A percentile compares a stretch with the other conserved stretches of the same genome.
Conservation (phyloP, 1,140 invertebrate species). For the Teleogryllus occipitalis region DNA sequence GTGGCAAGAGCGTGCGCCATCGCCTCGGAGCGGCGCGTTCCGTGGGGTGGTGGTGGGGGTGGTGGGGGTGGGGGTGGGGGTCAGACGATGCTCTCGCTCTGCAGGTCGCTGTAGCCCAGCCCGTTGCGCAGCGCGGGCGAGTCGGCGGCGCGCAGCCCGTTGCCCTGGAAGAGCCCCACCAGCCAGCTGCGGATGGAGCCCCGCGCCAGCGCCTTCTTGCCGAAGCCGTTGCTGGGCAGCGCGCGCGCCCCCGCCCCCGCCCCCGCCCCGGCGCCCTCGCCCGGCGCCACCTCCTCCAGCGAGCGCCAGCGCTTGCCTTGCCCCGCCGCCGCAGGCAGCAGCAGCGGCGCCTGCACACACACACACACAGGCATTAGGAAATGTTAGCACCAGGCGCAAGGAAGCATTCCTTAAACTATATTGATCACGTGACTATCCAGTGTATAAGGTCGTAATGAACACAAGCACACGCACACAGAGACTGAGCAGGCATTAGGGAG, state of each 20-base stretch:
- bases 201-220: constrained; percentile 42
- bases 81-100: constrained; percentile 44
- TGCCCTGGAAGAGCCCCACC: constrained; percentile 56
- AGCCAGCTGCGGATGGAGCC: constrained; percentile 57
- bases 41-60: too few species aligned
- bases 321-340: constrained; percentile 21
- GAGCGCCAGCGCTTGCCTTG: constrained; percentile 64
- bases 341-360: not conserved
- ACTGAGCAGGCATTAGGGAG: too few species aligned
- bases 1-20: too few species aligned
- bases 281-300: constrained; percentile 49
- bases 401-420: too few species aligned
- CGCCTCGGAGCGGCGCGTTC: too few species aligned
- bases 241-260: constrained; percentile 33
- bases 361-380: too few species aligned
- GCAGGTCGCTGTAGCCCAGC: constrained; percentile 37
- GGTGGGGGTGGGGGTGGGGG: too few species aligned
- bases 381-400: too few species aligned
- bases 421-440: too few species aligned
- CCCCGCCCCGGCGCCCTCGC: constrained; percentile 32
- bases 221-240: constrained; percentile 36
- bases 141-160: constrained; percentile 51
- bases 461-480: too few species aligned
- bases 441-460: too few species aligned
- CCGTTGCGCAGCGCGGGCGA: constrained; percentile 50